Evolutionary conservation across 2,888 invertebrate genomes (phyloP), one percentile per base, ranked within the genome.

Genomic region (Pomacea canaliculata): DNA sequence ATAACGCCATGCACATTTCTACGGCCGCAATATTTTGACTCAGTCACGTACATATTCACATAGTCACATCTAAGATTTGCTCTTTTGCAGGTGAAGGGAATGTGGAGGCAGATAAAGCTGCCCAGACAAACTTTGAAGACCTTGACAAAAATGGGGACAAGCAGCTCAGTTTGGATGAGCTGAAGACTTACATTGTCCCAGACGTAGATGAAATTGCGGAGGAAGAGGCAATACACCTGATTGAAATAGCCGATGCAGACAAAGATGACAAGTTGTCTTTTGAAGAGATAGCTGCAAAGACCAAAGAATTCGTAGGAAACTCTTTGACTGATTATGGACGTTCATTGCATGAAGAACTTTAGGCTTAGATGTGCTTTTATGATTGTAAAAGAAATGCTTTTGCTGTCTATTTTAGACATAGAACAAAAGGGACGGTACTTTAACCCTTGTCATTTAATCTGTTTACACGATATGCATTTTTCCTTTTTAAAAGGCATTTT

Each of bases 261-360:
- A 83, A 90, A 0, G 98, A 99, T 91, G 95, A 96, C 84, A 94
- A 94, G 88, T 93, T 99, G 46, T 95, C 96, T 12, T 95, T 95
- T 90, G 94, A 94, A 0, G 99, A 99, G 92, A 94, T 99, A 59
- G 91, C 98, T 19, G 94, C 95, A 73, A 97, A 98, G 89, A 97
- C 98, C 90, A 98, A 99, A 91, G 92, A 98, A 16, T 99, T 98
- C 91, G 98, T 99, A 7, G 98, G 99, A 65, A 98, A 98, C 0
- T 98, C 99, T 91, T 98, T 97, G 0, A 99, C 99, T 0, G 98
- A 99, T 92, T 99, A 98, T 91, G 99, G 99, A 0, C 97, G 97
- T 90, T 97, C 97, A n/a, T 92, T 99, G 80, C 98, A 99, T 89
- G 83, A 84, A 67, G 80, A 78, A 65, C 81, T 81, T 49, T 81